Base-by-base conservation (phyloP, 2,113 vertebrate genomes). In the Misgurnus mizolepis region DNA sequence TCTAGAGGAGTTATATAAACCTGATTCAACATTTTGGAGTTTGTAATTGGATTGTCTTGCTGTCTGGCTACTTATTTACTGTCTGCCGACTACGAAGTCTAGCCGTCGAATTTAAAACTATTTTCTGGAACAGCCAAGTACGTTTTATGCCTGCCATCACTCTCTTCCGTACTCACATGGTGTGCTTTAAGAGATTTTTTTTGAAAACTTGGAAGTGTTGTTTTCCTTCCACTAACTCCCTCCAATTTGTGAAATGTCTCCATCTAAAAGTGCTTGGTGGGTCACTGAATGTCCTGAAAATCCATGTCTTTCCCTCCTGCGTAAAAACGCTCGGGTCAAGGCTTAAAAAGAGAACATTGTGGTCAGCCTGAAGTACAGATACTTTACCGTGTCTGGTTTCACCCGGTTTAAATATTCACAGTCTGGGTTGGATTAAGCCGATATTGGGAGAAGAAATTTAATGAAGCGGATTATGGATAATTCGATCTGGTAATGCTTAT, bases 261-360 rank as follows among this genome's bases (percentile, higher is more conserved):
- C 8, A 61, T 86, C 55, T 84, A 77, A 87, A 86, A 89, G 87
- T 89, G 88, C 90, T 90, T 84, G 69, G 58, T 0, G 45, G 84
- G 85, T 86, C 67, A 12, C 88, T 90, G 22, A 87, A 8, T 69
- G 6, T 18, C 10, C 34, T 0, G 83, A 89, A 70, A 80, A 78
- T 85, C 89, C 82, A 84, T 84, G 88, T 70, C 83, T 85, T 75
- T 80, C 82, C 80, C 88, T 89, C 80, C 79, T 85, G 71, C 64
- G 66, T 83, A 50, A 88, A 84, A 87, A 82, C 49, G 43, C 65
- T 72, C 84, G 45, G 61, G 76, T 85, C 56, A 74, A 68, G 47
- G 68, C 75, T 78, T 86, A 85, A 85, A 89, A 81, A 85, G 81
- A 89, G 84, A 73, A 67, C 12, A 83, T 65, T 86, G 80, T 82